Evolutionary conservation across 2,797 vertebrate species (phyloP), one percentile per base, ranked within the genome.

Genomic region (Eupleurogrammus muticus): DNA sequence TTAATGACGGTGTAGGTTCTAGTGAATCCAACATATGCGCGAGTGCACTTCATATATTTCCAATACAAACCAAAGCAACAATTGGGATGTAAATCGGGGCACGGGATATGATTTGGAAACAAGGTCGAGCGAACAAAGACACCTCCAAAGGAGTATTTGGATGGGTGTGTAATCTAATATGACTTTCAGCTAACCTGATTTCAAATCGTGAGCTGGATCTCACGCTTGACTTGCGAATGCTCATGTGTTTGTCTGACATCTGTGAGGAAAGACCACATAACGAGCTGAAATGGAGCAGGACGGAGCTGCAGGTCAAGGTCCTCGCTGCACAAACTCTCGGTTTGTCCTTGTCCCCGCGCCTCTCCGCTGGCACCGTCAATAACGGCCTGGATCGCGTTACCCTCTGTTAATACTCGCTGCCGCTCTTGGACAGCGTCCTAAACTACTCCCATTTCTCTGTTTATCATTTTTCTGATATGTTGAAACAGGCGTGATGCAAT

Each of bases 401-500:
- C 86, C 89, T 90, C 79, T 84, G 89, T 80, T 87, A 82, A 89
- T 77, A 73, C 77, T 78, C 73, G 16, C 82, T 70, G 83, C 84
- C 69, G 71, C 77, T 87, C 85, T 90, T 90, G 90, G 92, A 90
- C 24, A 16, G 48, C 62, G 36, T 90, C 88, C 90, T 86, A 86
- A 85, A 87, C 77, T 78, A 87, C 81, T 91, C 84, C 82, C 78
- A 53, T 90, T 89, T 82, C 92, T 77, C 85, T 92, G 90, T 91
- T 91, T 90, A 84, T 84, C 85, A 79, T 89, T 85, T 86, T 91
- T 89, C 84, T 86, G 87, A 89, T 90, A 82, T 91, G 91, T 91
- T 92, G 92, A 92, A 92, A 92, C 91, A 92, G 90, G 77, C 87
- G 32, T 75, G 86, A 87, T 90, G 87, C 88, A 92, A 88, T 87